Evolutionary conservation across 1,140 invertebrate genomes (phyloP).

Genomic region (Trichomalopsis sarcophagae): DNA sequence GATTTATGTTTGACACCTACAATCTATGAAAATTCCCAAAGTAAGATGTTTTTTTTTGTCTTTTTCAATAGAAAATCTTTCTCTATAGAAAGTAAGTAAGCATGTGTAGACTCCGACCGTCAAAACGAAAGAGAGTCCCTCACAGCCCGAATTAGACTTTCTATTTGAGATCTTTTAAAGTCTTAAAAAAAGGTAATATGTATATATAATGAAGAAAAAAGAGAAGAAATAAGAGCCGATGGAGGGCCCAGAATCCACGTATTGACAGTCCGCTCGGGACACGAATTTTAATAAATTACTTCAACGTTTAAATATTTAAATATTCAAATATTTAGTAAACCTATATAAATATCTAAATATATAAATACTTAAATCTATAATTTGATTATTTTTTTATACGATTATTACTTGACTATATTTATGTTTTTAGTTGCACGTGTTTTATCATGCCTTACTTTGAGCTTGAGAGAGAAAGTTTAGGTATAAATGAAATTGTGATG

Average conservation of each 20-base stretch:
- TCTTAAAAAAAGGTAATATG: conserved; percentile 11
- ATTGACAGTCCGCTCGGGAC: conserved; percentile 28
- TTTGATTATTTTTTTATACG: conserved; percentile 47
- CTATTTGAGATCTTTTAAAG: conserved; percentile 61
- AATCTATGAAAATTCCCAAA: conserved; percentile 60
- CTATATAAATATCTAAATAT: conserved; percentile 33
- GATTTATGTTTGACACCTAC: conserved; percentile 58
- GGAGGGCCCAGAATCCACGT: conserved; percentile 41
- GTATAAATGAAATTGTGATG: conserved; percentile 41
- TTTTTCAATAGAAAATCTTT: conserved; percentile 52
- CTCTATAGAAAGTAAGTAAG: conserved; percentile 62
- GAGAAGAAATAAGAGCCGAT: conserved; percentile 26
- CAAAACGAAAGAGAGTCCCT: conserved; percentile 60
- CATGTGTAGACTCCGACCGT: conserved; percentile 55
- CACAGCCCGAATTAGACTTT: conserved; percentile 66
- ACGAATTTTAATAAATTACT: conserved; percentile 39
- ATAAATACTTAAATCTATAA: conserved; percentile 43
- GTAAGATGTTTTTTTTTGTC: conserved; percentile 51
- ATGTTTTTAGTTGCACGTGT: conserved; percentile 50
- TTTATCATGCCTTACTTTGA: conserved; percentile 48
- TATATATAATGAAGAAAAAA: conserved; percentile 1
- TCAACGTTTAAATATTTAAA: conserved; percentile 41
- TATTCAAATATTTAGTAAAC: conserved; percentile 24
- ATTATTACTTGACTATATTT: conserved; percentile 48
- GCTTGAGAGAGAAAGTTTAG: conserved; percentile 35